Evolutionary conservation across 2,888 invertebrate genomes (phyloP), one percentile per base, ranked within the genome.

Genomic region (Morpho deidamia): DNA sequence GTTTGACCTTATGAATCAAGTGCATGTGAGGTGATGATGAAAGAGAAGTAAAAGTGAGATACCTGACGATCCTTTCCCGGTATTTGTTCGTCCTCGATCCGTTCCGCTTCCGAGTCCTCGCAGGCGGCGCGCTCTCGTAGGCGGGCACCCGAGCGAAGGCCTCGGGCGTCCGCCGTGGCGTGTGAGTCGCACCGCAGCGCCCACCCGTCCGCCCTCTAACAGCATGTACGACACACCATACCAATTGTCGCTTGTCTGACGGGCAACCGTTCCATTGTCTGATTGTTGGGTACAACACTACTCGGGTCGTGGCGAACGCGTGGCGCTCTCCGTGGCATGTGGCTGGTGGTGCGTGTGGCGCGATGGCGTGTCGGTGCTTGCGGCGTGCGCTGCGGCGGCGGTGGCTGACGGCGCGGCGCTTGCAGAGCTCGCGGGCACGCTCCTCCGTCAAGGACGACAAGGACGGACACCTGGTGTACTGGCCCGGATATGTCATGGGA

Each of bases 401-500:
- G 64, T 62, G 71, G 66, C 63, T 60, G 63, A 41, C 65, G 60
- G 63, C 58, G 61, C 63, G 64, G 66, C 63, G 61, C 59, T 42
- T 86, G 91, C 94, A 95, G 95, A 94, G 94, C 92, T 94, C 95
- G 90, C 92, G 94, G 84, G 94, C 95, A 85, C 88, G 89, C 88
- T 96, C 97, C 90, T 95, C 96, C 91, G 95, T 99, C 91, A 97
- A 97, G 94, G 98, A 99, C 93, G 99, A 99, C 93, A 96, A 96
- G 92, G 99, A 99, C 91, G 99, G 99, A 91, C 99, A 99, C 92
- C 97, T 99, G 92, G 95, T 99, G 91, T 99, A 99, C 95, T 96
- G 96, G 92, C 94, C 95, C 92, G 99, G 99, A 92, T 99, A 99
- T 93, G 93, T 97, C 92, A 96, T 99, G 91, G 97, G 97, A 94